Conservation (phyloP, 2,888 invertebrate genomes). For the Lithophane ornitopus region DNA sequence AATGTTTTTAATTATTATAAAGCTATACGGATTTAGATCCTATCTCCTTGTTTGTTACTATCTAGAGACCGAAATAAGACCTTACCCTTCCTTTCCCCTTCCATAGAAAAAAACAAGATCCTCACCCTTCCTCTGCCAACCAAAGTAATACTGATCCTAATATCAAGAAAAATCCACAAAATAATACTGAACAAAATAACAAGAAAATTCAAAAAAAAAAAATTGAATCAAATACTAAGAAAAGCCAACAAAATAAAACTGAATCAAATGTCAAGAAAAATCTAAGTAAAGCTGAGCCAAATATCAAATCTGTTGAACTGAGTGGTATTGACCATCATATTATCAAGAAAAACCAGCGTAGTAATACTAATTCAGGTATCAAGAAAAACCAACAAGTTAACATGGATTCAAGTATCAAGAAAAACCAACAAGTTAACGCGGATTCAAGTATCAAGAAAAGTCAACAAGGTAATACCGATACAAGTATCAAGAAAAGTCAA, state of each 20-base stretch:
- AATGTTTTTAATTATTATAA: constrained; percentile 51
- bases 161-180: constrained; percentile 68
- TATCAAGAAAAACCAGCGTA: constrained; percentile 38
- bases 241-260: constrained; percentile 43
- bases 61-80: constrained; percentile 65
- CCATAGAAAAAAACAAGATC: constrained; percentile 82
- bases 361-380: too few species aligned
- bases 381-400: constrained; percentile 28
- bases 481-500: constrained; percentile 77
- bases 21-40: constrained; percentile 75
- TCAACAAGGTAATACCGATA: constrained; percentile 67
- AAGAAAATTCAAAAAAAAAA: constrained; percentile 74
- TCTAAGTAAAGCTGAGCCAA: constrained; percentile 30
- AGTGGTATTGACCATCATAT: constrained; percentile 13
- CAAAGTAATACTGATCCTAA: constrained; percentile 80
- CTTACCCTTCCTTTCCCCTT: constrained; percentile 87
- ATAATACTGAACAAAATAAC: constrained; percentile 71
- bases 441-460: constrained; percentile 58
- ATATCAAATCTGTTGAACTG: constrained; percentile 24
- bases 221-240: constrained; percentile 77
- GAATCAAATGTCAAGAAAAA: constrained; percentile 38
- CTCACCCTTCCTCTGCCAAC: constrained; percentile 75
- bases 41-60: constrained; percentile 88
- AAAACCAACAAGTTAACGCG: constrained; percentile 18
- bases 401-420: constrained; percentile 59